These are phyloP conservation scores for Trididemnum clinides DNA, from an alignment of 23 tunicate species.

Conservation along the genomic window DNA sequence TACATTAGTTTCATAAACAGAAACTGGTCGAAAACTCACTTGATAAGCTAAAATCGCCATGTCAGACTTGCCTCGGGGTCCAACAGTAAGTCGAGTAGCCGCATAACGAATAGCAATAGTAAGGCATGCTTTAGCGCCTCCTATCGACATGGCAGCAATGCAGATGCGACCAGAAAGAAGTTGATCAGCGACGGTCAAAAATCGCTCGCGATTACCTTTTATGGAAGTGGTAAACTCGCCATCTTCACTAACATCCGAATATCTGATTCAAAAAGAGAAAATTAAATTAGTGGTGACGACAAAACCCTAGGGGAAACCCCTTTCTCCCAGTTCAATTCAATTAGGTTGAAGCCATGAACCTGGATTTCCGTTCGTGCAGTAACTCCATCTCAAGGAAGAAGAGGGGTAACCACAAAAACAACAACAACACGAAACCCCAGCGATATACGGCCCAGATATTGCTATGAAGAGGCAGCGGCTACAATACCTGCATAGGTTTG, in stretches of 20 bases:
- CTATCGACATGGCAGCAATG: slow-evolving; percentile 94
- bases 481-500: too few relatives aligned
- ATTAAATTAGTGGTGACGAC: too few relatives aligned
- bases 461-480: too few relatives aligned
- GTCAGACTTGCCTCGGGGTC: slow-evolving; percentile 92
- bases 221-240: slow-evolving; percentile 80
- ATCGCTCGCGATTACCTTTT: slow-evolving; percentile 78
- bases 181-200: slow-evolving; percentile 93
- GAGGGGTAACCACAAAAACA: too few relatives aligned
- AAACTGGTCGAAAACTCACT: slow-evolving; percentile 16
- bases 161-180: slow-evolving; percentile 94
- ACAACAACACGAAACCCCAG: too few relatives aligned
- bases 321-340: too few relatives aligned
- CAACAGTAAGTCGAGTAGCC: slow-evolving; percentile 92
- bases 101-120: slow-evolving; percentile 90
- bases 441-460: too few relatives aligned
- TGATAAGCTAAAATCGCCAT: slow-evolving; percentile 91
- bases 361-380: too few relatives aligned
- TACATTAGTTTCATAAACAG: neutral
- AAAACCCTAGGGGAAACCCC: too few relatives aligned
- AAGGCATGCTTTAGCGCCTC: slow-evolving; percentile 89
- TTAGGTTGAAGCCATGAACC: too few relatives aligned
- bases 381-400: too few relatives aligned
- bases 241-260: slow-evolving; percentile 86
- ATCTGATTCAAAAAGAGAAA: slow-evolving; percentile 37